Conservation (phyloP, 1,140 invertebrate genomes). For the Oscheius sp. region DNA sequence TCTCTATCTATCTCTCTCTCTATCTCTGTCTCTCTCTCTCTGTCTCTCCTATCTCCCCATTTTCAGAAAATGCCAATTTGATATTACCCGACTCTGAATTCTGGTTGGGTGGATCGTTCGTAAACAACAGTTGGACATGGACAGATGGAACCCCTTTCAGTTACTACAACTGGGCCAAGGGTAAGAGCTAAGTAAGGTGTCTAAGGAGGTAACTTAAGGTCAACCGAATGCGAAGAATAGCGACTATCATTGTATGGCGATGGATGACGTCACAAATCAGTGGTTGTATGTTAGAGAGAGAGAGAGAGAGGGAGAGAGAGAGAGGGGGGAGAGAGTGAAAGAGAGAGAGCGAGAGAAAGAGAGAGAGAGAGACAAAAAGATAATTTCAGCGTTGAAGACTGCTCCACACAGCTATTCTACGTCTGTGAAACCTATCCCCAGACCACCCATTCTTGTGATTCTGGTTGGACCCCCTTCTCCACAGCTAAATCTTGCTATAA, state of each 20-base stretch:
- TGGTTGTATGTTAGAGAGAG: conserved; percentile 1
- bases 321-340: no score
- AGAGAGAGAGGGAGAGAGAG: no score
- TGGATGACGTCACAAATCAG: background rate
- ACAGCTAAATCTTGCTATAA: background rate
- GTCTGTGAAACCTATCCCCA: background rate
- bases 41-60: background rate
- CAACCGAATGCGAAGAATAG: background rate
- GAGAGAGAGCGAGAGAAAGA: no score
- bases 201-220: background rate
- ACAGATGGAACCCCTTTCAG: background rate
- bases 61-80: background rate
- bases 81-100: background rate
- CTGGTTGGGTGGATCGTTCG: background rate
- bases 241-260: background rate
- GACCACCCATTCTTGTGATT: background rate
- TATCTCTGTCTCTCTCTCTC: no score
- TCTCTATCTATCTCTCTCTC: no score
- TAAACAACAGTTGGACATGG: background rate
- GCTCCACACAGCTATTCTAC: background rate
- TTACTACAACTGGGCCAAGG: background rate
- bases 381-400: background rate
- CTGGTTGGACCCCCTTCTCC: background rate
- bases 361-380: no score
- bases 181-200: background rate